These are phyloP conservation scores for Myotis vivesi DNA, from an alignment of 2,797 vertebrate genomes.

Conservation along the genomic window DNA sequence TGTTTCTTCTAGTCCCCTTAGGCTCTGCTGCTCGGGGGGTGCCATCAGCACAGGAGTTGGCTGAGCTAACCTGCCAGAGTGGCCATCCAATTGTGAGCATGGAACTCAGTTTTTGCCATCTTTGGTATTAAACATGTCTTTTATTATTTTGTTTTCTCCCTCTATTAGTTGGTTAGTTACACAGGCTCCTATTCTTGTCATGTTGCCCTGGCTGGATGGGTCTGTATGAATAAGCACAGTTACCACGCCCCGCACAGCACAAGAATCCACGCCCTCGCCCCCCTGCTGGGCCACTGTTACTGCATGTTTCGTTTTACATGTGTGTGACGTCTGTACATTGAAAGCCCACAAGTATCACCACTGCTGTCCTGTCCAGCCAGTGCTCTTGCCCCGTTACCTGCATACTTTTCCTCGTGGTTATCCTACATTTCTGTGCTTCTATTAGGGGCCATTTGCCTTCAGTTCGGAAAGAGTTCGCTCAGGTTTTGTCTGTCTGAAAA, in stretches of 20 bases:
- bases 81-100: rapidly evolving
- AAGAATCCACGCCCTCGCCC: too few relatives aligned
- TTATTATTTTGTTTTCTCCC: background rate
- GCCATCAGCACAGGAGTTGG: rapidly evolving
- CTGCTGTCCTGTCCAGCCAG: background rate
- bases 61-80: rapidly evolving
- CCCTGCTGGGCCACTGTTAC: background rate
- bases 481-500: background rate
- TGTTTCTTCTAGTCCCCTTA: background rate
- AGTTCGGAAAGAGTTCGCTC: too few relatives aligned
- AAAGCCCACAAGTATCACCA: background rate
- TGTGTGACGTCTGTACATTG: background rate
- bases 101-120: too few relatives aligned
- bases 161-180: background rate
- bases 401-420: background rate
- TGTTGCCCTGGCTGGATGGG: background rate
- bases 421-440: background rate
- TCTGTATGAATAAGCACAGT: background rate
- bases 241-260: too few relatives aligned
- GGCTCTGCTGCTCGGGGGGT: rapidly evolving
- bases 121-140: background rate
- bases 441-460: background rate
- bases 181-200: background rate
- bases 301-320: too few relatives aligned
- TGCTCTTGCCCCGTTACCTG: background rate